phyloP scores from a whole-genome alignment of 1,140 invertebrate genomes.

The Leptestheria dahalacensis region DNA sequence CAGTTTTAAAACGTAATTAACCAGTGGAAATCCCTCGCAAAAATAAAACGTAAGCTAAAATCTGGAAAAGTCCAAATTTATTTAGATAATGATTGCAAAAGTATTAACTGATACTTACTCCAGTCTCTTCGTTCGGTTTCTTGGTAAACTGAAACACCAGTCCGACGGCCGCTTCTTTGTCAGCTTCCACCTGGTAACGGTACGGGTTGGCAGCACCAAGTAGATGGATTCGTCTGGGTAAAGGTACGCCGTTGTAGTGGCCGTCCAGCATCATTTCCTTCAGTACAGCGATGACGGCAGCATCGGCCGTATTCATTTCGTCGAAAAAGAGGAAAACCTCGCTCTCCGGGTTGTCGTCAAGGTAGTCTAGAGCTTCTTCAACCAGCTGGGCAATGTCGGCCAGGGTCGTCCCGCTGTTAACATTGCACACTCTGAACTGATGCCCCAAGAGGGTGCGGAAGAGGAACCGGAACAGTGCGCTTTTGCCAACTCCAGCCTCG shows the following conservation, averaged over 20 bases:
- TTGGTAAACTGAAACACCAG: constrained; percentile 3
- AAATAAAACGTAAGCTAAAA: too few species aligned
- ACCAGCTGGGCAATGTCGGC: background rate
- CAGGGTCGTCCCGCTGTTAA: constrained; percentile 2
- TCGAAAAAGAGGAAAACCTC: constrained; percentile 8
- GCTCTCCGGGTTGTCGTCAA: background rate
- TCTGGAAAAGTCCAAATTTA: too few species aligned
- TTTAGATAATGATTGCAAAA: too few species aligned
- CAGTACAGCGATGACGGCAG: background rate
- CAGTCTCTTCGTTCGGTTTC: background rate
- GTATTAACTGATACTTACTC: background rate
- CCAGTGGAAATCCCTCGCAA: too few species aligned
- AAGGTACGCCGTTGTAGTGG: background rate
- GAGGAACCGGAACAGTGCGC: constrained; percentile 2
- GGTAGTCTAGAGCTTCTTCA: background rate
- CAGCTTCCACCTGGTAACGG: background rate
- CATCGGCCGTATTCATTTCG: constrained; percentile 8
- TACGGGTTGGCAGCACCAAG: constrained; percentile 5
- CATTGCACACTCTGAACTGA: background rate
- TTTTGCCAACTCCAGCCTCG: constrained; percentile 7
- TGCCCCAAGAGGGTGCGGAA: background rate
- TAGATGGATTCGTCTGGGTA: background rate
- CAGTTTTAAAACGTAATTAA: too few species aligned
- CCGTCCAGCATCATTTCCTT: constrained; percentile 4
- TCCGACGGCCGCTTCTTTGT: constrained; percentile 5